Evolutionary conservation across 2,888 invertebrate genomes (phyloP).

Genomic region (Podotricha telesiphe): DNA sequence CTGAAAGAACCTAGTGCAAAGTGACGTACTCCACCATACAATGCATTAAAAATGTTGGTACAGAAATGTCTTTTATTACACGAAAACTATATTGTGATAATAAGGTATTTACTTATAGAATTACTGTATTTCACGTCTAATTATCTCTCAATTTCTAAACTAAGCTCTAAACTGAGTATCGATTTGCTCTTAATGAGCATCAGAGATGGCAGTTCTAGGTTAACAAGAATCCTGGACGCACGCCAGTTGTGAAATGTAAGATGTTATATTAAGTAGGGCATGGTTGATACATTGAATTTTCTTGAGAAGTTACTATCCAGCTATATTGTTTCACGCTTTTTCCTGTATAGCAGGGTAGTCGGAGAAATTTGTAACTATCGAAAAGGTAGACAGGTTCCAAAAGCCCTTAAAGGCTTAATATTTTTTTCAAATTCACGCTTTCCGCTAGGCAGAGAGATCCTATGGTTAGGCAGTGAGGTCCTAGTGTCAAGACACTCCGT

Average conservation of each 20-base stretch:
- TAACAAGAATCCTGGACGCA: constrained; percentile 20
- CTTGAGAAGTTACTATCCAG: not conserved
- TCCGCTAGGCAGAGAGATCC: too few species aligned
- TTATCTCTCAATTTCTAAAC: constrained; percentile 12
- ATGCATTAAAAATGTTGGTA: too few species aligned
- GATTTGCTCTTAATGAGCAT: constrained; percentile 20
- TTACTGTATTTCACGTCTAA: constrained; percentile 19
- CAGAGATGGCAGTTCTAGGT: constrained; percentile 20
- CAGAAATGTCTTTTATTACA: too few species aligned
- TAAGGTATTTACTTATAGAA: not conserved
- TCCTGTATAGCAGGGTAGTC: too few species aligned
- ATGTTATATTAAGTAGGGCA: constrained; percentile 19
- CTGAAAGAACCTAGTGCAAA: too few species aligned
- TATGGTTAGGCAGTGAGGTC: too few species aligned
- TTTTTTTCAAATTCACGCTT: too few species aligned
- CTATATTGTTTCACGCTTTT: not conserved
- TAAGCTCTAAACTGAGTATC: constrained; percentile 16
- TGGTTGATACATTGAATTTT: constrained; percentile 1
- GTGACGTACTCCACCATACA: too few species aligned
- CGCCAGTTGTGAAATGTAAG: constrained; percentile 23
- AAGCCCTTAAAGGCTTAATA: too few species aligned
- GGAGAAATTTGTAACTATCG: too few species aligned
- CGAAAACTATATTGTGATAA: not conserved
- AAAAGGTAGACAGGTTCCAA: too few species aligned
- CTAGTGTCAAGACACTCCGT: too few species aligned